phyloP scores from a whole-genome alignment of 2,797 vertebrate species.

The Lithobates sylvaticus region DNA sequence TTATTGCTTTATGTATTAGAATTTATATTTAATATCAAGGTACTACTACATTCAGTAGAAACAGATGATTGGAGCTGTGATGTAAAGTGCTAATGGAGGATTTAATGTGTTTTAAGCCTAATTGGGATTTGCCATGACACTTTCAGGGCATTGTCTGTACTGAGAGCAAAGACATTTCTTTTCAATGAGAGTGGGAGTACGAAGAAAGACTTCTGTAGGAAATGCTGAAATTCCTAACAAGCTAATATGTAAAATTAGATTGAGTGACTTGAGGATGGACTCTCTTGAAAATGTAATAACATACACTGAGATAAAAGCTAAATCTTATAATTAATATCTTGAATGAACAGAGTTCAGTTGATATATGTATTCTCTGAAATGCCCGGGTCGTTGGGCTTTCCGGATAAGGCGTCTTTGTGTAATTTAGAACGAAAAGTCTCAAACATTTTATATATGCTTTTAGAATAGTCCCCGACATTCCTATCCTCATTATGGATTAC shows the following conservation, averaged over 20 bases:
- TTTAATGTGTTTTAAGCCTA: background rate
- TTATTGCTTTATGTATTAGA: too few relatives aligned
- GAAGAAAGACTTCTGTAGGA: background rate
- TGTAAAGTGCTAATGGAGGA: background rate
- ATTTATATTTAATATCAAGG: background rate
- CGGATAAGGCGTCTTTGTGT: background rate
- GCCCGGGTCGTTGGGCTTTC: background rate
- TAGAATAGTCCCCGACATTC: background rate
- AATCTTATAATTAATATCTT: conserved; percentile 5
- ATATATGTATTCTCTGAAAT: background rate
- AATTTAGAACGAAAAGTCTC: conserved; percentile 45
- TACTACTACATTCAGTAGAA: background rate
- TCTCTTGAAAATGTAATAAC: conserved; percentile 4
- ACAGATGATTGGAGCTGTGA: background rate
- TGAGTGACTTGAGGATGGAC: background rate
- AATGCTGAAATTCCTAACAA: conserved; percentile 1
- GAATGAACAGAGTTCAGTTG: background rate
- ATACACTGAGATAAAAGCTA: background rate
- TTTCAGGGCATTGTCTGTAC: background rate
- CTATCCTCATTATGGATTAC: background rate
- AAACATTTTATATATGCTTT: conserved; percentile 18
- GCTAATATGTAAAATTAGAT: background rate
- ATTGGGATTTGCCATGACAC: background rate
- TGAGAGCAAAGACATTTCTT: background rate
- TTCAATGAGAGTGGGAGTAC: conserved; percentile 4